Percentiles rank a stretch among this genome's conserved stretches.
These are phyloP conservation scores for Aspiorhynchus laticeps DNA, from an alignment of 2,113 vertebrate genomes.

Conservation along the genomic window DNA sequence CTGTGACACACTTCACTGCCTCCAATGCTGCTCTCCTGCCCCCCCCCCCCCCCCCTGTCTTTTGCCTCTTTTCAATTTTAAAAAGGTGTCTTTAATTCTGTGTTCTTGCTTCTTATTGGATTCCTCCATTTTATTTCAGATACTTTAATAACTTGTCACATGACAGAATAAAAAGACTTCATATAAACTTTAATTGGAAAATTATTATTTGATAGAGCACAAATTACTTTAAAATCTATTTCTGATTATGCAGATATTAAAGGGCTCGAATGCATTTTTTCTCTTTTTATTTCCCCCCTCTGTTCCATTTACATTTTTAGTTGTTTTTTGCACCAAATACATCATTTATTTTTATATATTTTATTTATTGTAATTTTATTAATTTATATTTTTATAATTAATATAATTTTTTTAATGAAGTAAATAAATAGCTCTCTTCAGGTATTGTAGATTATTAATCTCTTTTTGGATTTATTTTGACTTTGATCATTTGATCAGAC, in stretches of 20 bases:
- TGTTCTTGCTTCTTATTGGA: neutral
- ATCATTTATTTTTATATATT: neutral
- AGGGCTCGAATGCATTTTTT: neutral
- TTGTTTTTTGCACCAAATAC: neutral
- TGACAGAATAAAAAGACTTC: neutral
- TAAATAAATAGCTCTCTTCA: neutral
- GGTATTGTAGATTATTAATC: too few relatives aligned
- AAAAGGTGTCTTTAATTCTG: neutral
- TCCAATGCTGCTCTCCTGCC: neutral
- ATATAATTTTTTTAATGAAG: too few relatives aligned
- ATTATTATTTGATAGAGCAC: neutral
- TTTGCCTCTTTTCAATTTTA: neutral
- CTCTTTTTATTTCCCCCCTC: neutral
- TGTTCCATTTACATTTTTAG: neutral
- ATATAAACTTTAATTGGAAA: neutral
- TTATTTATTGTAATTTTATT: too few relatives aligned
- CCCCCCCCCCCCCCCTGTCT: neutral
- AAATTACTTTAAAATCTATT: neutral
- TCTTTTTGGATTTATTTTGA: too few relatives aligned
- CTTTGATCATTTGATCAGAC: too few relatives aligned
- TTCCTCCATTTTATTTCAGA: neutral
- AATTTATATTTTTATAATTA: too few relatives aligned
- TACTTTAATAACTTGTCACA: neutral
- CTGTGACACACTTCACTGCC: slow-evolving; percentile 11
- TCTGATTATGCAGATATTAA: neutral